phyloP scores from a whole-genome alignment of 1,140 invertebrate species.

The Drosophila ogumai region DNA sequence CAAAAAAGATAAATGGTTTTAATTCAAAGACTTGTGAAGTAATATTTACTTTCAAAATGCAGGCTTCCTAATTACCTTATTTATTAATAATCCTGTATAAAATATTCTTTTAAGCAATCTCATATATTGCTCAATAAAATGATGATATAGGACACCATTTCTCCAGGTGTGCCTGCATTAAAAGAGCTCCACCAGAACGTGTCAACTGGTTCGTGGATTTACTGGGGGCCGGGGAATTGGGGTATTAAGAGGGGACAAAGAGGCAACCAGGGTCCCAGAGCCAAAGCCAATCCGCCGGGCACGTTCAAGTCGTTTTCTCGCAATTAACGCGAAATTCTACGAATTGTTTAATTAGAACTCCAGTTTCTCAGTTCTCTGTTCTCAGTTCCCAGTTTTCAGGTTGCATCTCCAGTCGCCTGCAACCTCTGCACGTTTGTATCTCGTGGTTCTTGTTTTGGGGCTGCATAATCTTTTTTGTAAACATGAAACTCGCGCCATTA shows the following conservation, averaged over 20 bases:
- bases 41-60: neutral
- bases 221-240: neutral
- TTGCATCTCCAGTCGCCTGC: constrained; percentile 24
- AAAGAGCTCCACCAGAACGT: constrained; percentile 34
- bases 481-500: constrained; percentile 85
- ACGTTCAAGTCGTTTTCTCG: constrained; percentile 82
- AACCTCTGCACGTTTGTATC: constrained; percentile 63
- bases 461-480: constrained; percentile 84
- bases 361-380: constrained; percentile 44
- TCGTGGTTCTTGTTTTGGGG: constrained; percentile 33
- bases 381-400: constrained; percentile 36
- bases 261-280: constrained; percentile 3
- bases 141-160: neutral
- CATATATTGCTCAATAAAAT: too few species aligned
- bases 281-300: constrained; percentile 56
- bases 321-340: constrained; percentile 85
- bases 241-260: neutral
- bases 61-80: too few species aligned
- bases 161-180: constrained; percentile 11
- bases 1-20: neutral
- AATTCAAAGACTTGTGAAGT: neutral
- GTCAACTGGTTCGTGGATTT: constrained; percentile 40
- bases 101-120: neutral
- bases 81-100: neutral
- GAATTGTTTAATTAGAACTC: constrained; percentile 85